A percentile compares a stretch with the other conserved stretches of the same genome.
Conservation (phyloP, 2,113 vertebrate species). For the Glaucidium brasilianum region DNA sequence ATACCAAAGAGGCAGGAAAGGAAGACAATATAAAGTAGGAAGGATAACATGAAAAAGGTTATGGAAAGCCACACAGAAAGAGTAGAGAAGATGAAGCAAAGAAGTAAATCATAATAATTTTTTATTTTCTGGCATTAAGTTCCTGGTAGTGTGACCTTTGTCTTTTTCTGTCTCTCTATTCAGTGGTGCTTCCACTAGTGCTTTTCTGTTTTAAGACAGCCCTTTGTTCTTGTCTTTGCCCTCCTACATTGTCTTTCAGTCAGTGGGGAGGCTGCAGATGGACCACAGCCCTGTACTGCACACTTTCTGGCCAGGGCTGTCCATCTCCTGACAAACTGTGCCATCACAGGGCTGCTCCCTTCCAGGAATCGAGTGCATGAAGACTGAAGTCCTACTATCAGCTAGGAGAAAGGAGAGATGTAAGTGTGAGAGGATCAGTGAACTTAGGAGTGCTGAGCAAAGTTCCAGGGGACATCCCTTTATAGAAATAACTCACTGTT, state of each 20-base stretch:
- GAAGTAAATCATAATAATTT: background rate
- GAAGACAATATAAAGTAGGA: background rate
- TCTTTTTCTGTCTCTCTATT: background rate
- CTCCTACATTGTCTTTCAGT: background rate
- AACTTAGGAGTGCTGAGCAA: background rate
- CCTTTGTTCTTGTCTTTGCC: background rate
- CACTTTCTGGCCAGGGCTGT: background rate
- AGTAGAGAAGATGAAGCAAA: background rate
- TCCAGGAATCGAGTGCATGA: background rate
- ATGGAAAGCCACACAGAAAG: background rate
- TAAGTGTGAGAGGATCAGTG: background rate
- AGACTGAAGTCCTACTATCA: background rate
- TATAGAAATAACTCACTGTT: background rate
- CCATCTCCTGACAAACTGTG: background rate
- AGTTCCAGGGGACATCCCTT: background rate
- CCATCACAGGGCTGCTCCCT: background rate
- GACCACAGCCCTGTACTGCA: background rate
- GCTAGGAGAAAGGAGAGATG: background rate
- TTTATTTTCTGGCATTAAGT: background rate
- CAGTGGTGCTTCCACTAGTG: background rate
- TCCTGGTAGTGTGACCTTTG: background rate
- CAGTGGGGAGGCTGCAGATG: background rate
- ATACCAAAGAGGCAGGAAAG: background rate
- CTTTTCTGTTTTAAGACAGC: background rate
- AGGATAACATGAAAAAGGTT: background rate